phyloP scores from a whole-genome alignment of 2,888 invertebrate genomes.

The Masnerella sp. region DNA sequence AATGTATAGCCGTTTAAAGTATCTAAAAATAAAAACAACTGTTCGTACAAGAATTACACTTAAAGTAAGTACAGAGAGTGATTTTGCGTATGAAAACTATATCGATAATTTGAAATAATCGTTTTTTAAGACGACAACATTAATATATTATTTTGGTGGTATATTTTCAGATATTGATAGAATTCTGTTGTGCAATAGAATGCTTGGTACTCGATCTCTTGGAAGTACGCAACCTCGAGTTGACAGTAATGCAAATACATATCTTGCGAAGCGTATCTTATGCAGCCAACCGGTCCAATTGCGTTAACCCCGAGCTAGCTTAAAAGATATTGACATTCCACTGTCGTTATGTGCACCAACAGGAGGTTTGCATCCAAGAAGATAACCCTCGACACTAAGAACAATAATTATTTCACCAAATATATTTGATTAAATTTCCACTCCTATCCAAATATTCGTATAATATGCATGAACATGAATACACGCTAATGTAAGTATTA shows the following conservation, averaged over 20 bases:
- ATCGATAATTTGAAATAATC: too few relatives aligned
- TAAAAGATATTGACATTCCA: slow-evolving; percentile 46
- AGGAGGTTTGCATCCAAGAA: slow-evolving; percentile 18
- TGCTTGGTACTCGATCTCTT: slow-evolving; percentile 19
- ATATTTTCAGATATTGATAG: too few relatives aligned
- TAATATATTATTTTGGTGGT: too few relatives aligned
- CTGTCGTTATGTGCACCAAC: slow-evolving; percentile 20
- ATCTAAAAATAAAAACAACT: too few relatives aligned
- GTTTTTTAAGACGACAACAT: too few relatives aligned
- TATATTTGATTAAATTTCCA: slow-evolving; percentile 47
- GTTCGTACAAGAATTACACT: too few relatives aligned
- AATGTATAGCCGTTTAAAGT: too few relatives aligned
- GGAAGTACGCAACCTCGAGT: slow-evolving; percentile 32
- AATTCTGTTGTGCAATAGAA: too few relatives aligned
- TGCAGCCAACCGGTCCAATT: slow-evolving; percentile 31
- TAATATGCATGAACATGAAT: slow-evolving; percentile 37
- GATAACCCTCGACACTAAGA: slow-evolving; percentile 35
- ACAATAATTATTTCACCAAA: slow-evolving; percentile 48
- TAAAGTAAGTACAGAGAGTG: too few relatives aligned
- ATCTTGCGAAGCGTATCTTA: slow-evolving; percentile 38
- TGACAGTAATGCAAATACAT: slow-evolving; percentile 48
- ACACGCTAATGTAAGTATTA: slow-evolving; percentile 44
- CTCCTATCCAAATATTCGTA: slow-evolving; percentile 46
- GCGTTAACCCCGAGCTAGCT: slow-evolving; percentile 40
- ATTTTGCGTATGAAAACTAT: too few relatives aligned